Evolutionary conservation across 2,797 vertebrate genomes (phyloP).

Genomic region (Lophius americanus): DNA sequence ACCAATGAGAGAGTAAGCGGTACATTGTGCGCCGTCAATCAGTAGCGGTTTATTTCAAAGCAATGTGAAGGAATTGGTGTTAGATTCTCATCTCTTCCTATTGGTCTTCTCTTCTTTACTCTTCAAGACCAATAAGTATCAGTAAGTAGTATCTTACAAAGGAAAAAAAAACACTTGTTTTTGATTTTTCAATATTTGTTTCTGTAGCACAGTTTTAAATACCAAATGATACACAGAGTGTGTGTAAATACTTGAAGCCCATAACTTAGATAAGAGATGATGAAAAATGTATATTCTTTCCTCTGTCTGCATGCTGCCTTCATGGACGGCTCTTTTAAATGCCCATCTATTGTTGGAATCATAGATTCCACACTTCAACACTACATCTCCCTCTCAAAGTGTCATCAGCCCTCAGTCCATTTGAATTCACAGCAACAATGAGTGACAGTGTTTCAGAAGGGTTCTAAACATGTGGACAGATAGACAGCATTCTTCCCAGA

Average conservation of each 20-base stretch:
- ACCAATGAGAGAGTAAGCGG: too few species aligned
- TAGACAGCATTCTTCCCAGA: not conserved
- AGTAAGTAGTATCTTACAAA: too few species aligned
- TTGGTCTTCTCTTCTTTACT: too few species aligned
- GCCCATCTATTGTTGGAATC: conserved; percentile 17
- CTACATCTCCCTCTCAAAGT: not conserved
- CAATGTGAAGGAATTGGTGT: too few species aligned
- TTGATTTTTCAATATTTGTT: too few species aligned
- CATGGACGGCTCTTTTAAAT: conserved; percentile 33
- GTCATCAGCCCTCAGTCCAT: not conserved
- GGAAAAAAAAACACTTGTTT: too few species aligned
- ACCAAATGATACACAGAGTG: conserved; percentile 7
- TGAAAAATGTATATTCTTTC: conserved; percentile 53
- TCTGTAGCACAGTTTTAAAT: too few species aligned
- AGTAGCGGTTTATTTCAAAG: too few species aligned
- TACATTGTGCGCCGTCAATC: too few species aligned
- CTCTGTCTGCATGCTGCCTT: conserved; percentile 18
- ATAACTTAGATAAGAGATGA: conserved; percentile 50
- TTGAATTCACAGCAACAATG: not conserved
- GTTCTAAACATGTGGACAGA: not conserved
- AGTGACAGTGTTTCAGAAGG: not conserved
- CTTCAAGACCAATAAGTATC: too few species aligned
- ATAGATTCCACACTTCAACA: not conserved
- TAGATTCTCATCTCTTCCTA: too few species aligned
- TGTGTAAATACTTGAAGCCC: conserved; percentile 24